phyloP scores from a whole-genome alignment of 2,113 vertebrate genomes.

The Prionailurus bengalensis region DNA sequence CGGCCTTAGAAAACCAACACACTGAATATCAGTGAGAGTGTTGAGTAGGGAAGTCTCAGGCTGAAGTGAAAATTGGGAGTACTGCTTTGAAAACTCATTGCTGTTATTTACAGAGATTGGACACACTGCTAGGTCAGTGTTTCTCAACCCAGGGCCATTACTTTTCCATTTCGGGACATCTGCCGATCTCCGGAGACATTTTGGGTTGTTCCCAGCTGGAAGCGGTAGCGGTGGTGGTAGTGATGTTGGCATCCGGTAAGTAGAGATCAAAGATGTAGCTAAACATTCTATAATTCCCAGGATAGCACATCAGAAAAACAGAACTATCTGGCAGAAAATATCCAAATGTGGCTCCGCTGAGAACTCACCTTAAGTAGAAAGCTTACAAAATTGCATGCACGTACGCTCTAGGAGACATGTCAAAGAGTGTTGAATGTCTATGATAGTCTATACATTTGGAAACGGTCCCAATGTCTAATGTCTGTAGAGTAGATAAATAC shows the following conservation, averaged over 20 bases:
- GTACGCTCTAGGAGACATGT: not conserved
- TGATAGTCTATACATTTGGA: not conserved
- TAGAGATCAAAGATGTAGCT: not conserved
- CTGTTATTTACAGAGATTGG: not conserved
- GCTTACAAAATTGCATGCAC: not conserved
- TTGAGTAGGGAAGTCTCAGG: not conserved
- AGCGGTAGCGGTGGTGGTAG: fast-evolving
- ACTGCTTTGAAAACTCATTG: not conserved
- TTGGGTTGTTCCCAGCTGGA: not conserved
- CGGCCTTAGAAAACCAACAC: not conserved
- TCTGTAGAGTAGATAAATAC: not conserved
- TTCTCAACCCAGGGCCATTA: not conserved
- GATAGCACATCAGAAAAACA: not conserved
- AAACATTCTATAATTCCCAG: not conserved
- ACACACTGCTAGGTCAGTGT: not conserved
- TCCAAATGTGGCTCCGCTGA: not conserved
- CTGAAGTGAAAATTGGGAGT: not conserved
- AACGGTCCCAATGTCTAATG: not conserved
- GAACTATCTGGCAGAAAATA: not conserved
- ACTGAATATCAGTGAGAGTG: not conserved
- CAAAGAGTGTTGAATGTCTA: not conserved
- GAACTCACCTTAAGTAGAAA: not conserved
- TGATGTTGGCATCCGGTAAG: not conserved
- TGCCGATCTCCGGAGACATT: not conserved
- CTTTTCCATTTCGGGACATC: not conserved